Base-by-base conservation (phyloP, 2,113 vertebrate species). In the Talpa occidentalis region DNA sequence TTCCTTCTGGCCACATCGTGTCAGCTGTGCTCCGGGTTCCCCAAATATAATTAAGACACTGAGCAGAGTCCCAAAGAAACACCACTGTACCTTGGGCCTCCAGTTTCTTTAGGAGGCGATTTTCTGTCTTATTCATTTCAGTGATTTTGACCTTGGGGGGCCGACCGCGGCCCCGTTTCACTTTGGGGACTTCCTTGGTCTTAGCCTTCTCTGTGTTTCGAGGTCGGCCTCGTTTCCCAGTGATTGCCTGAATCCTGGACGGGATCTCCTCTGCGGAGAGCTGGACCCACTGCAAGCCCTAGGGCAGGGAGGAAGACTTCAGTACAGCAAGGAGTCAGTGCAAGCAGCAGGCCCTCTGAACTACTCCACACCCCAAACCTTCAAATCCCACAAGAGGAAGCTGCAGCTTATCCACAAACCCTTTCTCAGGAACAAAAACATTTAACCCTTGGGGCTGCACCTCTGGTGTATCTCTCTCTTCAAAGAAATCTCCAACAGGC, bases 401-500 rank as follows among this genome's bases (percentile, higher is more conserved):
- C 67, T 95, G 3, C 24, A 89, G 47, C 21, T 72, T 88, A 22
- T 76, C 26, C 62, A 88, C 26, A 30, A 76, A 44, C 30, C 73
- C 72, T 49, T 82, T 85, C 70, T 88, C 66, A 76, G 60, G 32
- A n/a, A 93, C 37, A 88, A 95, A n/a, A 8, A 32, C 64, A 95
- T 93, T 95, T 91, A 95, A 94, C 80, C 80, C 85, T 52, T 60
- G 30, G 42, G 22, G 74, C 16, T 72, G 91, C 80, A 99, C 99
- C 99, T 99, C 99, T 0, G 99, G 96, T 0, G 98, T 99, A 80
- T 99, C 99, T 96, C 98, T 98, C 94, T 99, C 99, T 98, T 99
- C 99, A n/a, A 99, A 99, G 96, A 99, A 99, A 73, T 99, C 99
- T 60, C 99, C 99, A 79, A 99, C 98, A 1, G 99, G 99, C 99